Percentiles rank a stretch among this genome's conserved stretches.
These are phyloP conservation scores for Phragmatobia fuliginosa DNA, from an alignment of 2,888 invertebrate species.

Conservation along the genomic window DNA sequence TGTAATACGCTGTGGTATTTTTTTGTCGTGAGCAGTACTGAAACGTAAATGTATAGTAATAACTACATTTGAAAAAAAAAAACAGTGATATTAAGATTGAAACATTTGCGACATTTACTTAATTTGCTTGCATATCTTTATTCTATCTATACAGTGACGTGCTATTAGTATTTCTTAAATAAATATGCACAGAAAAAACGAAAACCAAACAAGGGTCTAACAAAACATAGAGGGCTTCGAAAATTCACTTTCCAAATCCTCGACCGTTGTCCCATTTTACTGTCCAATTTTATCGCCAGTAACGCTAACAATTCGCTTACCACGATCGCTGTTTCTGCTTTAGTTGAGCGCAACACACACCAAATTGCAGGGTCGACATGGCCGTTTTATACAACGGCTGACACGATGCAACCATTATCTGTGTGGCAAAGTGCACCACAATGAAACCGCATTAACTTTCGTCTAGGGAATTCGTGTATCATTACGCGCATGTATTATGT, in stretches of 20 bases:
- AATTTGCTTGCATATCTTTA: background rate
- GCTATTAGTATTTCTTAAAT: background rate
- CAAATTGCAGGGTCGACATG: constrained; percentile 51
- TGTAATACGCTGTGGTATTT: no score
- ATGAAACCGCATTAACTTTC: constrained; percentile 49
- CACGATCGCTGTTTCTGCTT: constrained; percentile 53
- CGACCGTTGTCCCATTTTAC: constrained; percentile 25
- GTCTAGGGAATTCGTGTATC: constrained; percentile 39
- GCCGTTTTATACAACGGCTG: constrained; percentile 43
- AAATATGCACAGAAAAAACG: constrained; percentile 15
- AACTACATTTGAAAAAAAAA: background rate
- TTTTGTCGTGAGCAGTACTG: no score
- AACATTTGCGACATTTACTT: background rate
- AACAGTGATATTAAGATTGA: no score
- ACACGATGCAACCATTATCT: constrained; percentile 55
- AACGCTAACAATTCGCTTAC: constrained; percentile 46
- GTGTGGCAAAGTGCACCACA: constrained; percentile 45
- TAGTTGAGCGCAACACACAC: constrained; percentile 46
- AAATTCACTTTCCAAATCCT: constrained; percentile 27
- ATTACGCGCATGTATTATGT: constrained; percentile 35
- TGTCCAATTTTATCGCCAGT: constrained; percentile 28
- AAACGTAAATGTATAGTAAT: no score
- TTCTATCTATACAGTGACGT: background rate
- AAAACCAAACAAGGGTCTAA: background rate
- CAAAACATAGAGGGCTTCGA: background rate